Conservation (phyloP, 2,113 vertebrate species). For the Acanthochromis polyacanthus region DNA sequence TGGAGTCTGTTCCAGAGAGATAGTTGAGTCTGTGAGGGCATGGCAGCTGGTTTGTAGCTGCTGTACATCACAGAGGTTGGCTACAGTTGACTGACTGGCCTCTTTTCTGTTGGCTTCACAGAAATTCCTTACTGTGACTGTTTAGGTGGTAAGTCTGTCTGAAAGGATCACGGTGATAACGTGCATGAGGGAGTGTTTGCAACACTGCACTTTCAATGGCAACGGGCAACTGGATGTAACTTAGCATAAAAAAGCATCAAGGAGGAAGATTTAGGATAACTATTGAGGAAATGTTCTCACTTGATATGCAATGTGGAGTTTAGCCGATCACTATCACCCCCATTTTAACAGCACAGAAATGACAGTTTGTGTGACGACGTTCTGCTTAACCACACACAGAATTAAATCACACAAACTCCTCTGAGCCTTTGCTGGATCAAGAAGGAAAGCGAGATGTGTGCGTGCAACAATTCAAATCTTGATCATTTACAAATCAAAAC, state of each 20-base stretch:
- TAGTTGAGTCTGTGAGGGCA: constrained; percentile 41
- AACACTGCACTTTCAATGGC: constrained; percentile 7
- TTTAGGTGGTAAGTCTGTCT: constrained; percentile 85
- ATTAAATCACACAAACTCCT: constrained; percentile 13
- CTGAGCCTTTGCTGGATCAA: background rate
- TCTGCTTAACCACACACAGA: background rate
- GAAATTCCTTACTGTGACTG: constrained; percentile 87
- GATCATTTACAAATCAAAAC: constrained; percentile 58
- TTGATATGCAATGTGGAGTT: background rate
- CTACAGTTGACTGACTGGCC: constrained; percentile 56
- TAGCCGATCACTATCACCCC: background rate
- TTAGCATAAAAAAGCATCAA: background rate
- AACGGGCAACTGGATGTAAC: constrained; percentile 1
- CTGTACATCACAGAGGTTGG: constrained; percentile 33
- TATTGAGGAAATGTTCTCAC: background rate
- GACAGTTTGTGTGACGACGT: constrained; percentile 21
- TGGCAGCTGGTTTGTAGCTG: constrained; percentile 49
- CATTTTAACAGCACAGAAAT: constrained; percentile 26
- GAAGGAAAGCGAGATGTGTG: background rate
- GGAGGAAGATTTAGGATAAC: background rate
- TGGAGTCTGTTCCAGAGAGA: constrained; percentile 60
- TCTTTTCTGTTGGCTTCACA: constrained; percentile 83
- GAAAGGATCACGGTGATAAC: constrained; percentile 31
- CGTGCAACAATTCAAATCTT: constrained; percentile 19
- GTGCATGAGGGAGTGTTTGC: constrained; percentile 55